phyloP scores from a whole-genome alignment of 2,113 vertebrate species.

The Eulemur rufifrons region DNA sequence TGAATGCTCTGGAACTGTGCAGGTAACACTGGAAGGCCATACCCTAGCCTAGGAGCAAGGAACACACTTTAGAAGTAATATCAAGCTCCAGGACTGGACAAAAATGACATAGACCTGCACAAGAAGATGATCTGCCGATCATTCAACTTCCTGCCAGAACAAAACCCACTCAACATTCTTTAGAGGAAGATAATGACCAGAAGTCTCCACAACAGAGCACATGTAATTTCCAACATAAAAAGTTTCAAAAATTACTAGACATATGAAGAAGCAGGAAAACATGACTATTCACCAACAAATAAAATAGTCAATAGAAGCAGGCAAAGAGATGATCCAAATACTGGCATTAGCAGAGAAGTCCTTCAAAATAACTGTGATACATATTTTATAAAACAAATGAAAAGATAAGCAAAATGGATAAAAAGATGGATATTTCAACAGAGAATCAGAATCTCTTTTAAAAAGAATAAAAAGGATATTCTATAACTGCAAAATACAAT shows the following conservation, averaged over 20 bases:
- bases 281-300: background rate
- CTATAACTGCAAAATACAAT: background rate
- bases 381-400: background rate
- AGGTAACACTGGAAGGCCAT: fast-evolving
- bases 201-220: background rate
- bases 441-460: background rate
- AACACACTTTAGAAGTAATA: background rate
- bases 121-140: background rate
- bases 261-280: background rate
- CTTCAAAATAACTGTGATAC: background rate
- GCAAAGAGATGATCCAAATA: background rate
- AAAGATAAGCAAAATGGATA: background rate
- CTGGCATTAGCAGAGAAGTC: background rate
- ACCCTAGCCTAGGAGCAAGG: background rate
- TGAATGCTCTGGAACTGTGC: background rate
- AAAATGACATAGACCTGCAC: background rate
- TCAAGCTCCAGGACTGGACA: background rate
- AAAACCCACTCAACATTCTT: background rate
- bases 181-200: background rate
- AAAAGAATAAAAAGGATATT: background rate
- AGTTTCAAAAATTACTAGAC: background rate
- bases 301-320: background rate
- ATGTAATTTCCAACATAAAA: background rate
- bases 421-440: background rate
- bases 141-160: background rate